Evolutionary conservation across 2,113 vertebrate genomes (phyloP), one percentile per base, ranked within the genome.

Genomic region (Australoheros scitulus): DNA sequence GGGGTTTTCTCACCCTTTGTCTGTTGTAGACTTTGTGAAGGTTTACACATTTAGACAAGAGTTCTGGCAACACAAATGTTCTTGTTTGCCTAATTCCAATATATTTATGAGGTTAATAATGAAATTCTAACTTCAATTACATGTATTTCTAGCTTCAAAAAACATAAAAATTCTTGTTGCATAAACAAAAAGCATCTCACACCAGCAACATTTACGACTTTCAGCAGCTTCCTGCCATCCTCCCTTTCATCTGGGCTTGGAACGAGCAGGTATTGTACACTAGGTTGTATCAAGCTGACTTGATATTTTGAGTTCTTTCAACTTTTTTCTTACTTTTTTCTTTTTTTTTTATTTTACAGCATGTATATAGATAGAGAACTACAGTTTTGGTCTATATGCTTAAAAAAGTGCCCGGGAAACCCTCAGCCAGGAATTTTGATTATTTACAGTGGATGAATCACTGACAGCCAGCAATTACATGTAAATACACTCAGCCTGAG

Each of bases 371-470:
- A 14, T 63, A 38, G 34, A 38, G 34, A 36, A 7, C 6, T 20
- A 0, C 61, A n/a, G 18, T 63, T 0, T 22, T n/a, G 6, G 32
- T 63, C 6, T 0, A 8, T 8, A 36, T 43, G 22, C 11, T 36
- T 56, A 41, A 10, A 14, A 78, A 61, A 60, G 47, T 41, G 34
- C 47, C 13, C 4, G 47, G 20, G 20, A 77, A 77, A 55, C 5
- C 32, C 22, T 65, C 13, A 36, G 11, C 9, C 22, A 9, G 41
- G 74, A 58, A 29, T 36, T 36, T 15, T 81, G 11, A 15, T 57
- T 6, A 4, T 55, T 24, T 43, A 26, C 2, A 34, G 15, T 2
- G 9, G 24, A 60, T 80, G 84, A 90, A 56, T 84, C 87, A 81
- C n/a, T 1, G 11, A 3, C n/a, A 3, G 20, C 4, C 6, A 17